Conservation (phyloP, 2,113 vertebrate genomes). For the Spizaetus ornatus region DNA sequence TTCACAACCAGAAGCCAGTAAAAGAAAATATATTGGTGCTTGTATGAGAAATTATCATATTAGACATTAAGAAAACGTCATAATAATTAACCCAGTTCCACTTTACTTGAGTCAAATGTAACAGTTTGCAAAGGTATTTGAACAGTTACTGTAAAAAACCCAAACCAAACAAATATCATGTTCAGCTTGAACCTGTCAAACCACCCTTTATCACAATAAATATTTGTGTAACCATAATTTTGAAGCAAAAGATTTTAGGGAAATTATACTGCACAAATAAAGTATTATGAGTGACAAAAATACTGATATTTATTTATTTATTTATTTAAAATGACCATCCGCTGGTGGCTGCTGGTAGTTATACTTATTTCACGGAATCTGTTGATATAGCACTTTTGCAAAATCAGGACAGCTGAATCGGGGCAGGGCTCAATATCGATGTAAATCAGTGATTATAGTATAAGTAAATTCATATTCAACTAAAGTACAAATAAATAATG, state of each 20-base stretch:
- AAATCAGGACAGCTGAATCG: neutral
- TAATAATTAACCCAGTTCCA: neutral
- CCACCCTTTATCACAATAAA: neutral
- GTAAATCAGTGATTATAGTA: neutral
- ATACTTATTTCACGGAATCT: neutral
- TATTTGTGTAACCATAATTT: neutral
- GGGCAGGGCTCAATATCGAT: neutral
- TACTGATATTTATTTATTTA: neutral
- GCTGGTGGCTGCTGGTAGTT: neutral
- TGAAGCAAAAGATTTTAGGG: neutral
- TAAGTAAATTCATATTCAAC: neutral
- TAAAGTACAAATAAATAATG: neutral
- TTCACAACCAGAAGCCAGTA: neutral
- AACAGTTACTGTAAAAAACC: neutral
- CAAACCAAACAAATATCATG: neutral
- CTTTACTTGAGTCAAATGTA: neutral
- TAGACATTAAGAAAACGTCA: neutral
- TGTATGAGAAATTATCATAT: neutral
- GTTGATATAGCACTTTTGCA: neutral
- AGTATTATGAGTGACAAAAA: neutral
- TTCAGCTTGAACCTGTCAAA: neutral
- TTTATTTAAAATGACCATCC: neutral
- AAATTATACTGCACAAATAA: neutral
- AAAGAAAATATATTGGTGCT: neutral
- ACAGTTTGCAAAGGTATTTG: neutral